These are phyloP conservation scores for Drosophila borborema DNA, from an alignment of 2,888 invertebrate genomes.

Conservation along the genomic window DNA sequence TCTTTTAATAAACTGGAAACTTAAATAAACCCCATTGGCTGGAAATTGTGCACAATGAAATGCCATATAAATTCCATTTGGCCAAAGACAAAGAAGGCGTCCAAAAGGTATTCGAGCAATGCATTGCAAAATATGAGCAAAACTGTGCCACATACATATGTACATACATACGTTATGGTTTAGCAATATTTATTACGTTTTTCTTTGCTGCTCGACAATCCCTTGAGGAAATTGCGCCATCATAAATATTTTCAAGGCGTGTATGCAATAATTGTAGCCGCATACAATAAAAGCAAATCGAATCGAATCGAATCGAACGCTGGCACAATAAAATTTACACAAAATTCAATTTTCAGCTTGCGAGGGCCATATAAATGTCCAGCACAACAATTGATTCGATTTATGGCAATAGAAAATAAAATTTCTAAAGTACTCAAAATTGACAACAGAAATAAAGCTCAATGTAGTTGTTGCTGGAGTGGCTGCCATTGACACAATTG, in stretches of 20 bases:
- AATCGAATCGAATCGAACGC: slow-evolving; percentile 5
- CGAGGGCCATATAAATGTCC: slow-evolving; percentile 59
- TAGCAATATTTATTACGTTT: slow-evolving; percentile 61
- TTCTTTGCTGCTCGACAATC: slow-evolving; percentile 22
- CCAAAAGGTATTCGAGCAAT: slow-evolving; percentile 61
- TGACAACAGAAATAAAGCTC: slow-evolving; percentile 42
- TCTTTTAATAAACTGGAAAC: slow-evolving; percentile 64
- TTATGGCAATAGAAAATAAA: slow-evolving; percentile 41
- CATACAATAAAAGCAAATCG: slow-evolving; percentile 29
- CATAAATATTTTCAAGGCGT: slow-evolving; percentile 60
- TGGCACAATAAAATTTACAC: slow-evolving; percentile 58
- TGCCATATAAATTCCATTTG: slow-evolving; percentile 61
- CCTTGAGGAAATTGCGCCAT: slow-evolving; percentile 60
- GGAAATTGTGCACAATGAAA: slow-evolving; percentile 53
- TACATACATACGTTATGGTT: slow-evolving; percentile 7
- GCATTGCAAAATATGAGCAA: slow-evolving; percentile 52
- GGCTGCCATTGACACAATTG: slow-evolving; percentile 42
- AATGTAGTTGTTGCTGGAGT: slow-evolving; percentile 30
- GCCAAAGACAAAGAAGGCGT: slow-evolving; percentile 56
- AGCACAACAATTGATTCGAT: slow-evolving; percentile 68
- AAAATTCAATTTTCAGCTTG: slow-evolving; percentile 67
- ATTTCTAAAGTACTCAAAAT: slow-evolving; percentile 20
- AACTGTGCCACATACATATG: slow-evolving; percentile 10
- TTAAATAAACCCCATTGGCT: slow-evolving; percentile 57
- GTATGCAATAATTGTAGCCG: slow-evolving; percentile 59